Evolutionary conservation across 2,113 vertebrate species (phyloP), one percentile per base, ranked within the genome.

Genomic region (Patagioenas fasciata): DNA sequence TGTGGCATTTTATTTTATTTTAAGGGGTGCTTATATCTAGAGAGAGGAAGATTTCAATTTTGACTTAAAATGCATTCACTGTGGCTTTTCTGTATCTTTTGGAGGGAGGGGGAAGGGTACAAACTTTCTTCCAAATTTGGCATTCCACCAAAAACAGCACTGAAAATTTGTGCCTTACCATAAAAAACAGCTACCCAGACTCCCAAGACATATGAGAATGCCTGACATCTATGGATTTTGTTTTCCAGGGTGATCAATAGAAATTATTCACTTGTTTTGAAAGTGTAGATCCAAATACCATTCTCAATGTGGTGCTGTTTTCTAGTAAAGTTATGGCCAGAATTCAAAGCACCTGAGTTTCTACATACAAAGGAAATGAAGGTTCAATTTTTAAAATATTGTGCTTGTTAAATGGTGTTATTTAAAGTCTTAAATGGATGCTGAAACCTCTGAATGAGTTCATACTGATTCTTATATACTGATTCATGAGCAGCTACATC

Each of bases 1-100:
- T 95, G 79, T 89, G 80, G 51, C 40, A 83, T 96, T 96, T 93
- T 91, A 81, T 92, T 95, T 94, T 95, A 89, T 95, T 97, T 95
- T 88, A 94, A 95, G 9, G 72, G 19, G 9, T 93, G 21, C 42
- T 96, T 95, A 81, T 93, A 88, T 91, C 92, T 96, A 84, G 69
- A 89, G 50, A 78, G 38, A 56, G 5, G 26, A 75, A 66, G 40
- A 79, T 85, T 93, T 91, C 65, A 74, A 19, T 74, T 92, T 72
- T 94, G 61, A 80, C 50, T 81, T 85, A 64, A 89, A 87, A 85
- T 53, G 29, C 48, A 85, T 58, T 92, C 24, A 36, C 23, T 80
- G 14, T 75, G 51, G 6, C 4, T 91, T 78, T 83, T 77, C 17
- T 62, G 0, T 77, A 5, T 66, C 4, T 64, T 40, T 28, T 12